These are phyloP conservation scores for Tenthredo mesomela DNA, from an alignment of 2,888 invertebrate species.

Conservation along the genomic window DNA sequence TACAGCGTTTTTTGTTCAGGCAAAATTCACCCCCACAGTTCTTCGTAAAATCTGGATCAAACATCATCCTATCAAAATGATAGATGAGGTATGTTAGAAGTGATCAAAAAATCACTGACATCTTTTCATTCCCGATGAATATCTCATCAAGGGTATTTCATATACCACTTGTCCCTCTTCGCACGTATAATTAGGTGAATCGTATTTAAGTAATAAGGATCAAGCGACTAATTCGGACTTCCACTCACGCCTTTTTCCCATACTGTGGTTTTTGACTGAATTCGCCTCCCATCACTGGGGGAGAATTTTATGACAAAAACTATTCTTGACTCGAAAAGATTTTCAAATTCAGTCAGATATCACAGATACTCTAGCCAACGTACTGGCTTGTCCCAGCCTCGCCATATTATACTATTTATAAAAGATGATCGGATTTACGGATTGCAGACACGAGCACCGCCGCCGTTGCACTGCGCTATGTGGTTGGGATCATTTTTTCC, in stretches of 20 bases:
- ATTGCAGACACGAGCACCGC: not conserved
- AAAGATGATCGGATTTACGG: not conserved
- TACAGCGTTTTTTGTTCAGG: not conserved
- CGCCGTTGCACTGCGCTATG: not conserved
- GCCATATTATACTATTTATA: not conserved
- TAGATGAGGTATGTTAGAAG: slow-evolving; percentile 2
- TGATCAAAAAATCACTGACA: not conserved
- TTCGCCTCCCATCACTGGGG: not conserved
- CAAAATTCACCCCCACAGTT: not conserved
- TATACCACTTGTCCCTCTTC: not conserved
- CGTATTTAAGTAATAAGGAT: not conserved
- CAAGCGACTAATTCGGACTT: not conserved
- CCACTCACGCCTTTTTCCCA: not conserved
- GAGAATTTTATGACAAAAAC: not conserved
- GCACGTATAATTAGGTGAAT: not conserved
- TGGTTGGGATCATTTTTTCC: not conserved
- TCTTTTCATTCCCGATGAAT: not conserved
- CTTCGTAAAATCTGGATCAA: not conserved
- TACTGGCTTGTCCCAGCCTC: not conserved
- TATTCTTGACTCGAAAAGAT: not conserved
- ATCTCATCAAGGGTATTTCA: not conserved
- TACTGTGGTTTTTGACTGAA: not conserved
- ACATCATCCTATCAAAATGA: not conserved
- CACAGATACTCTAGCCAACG: not conserved
- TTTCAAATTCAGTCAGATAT: not conserved